Evolutionary conservation across 2,797 vertebrate genomes (phyloP).

Genomic region (Remorina albescens): DNA sequence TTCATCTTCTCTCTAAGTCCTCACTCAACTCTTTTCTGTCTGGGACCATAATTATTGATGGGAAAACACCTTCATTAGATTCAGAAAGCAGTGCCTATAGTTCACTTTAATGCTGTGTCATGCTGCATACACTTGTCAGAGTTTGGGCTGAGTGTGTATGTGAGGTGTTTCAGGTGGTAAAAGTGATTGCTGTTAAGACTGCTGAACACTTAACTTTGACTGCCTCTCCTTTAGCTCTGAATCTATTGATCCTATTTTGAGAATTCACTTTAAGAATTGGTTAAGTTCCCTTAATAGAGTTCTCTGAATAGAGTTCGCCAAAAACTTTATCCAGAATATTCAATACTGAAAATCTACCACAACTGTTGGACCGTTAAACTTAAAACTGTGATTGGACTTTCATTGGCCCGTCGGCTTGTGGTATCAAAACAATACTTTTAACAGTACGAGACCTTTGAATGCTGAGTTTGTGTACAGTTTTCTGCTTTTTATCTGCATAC

Average conservation of each 20-base stretch:
- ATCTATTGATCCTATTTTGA: background rate
- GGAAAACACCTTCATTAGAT: constrained; percentile 28
- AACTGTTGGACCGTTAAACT: too few relatives aligned
- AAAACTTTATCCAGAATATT: too few relatives aligned
- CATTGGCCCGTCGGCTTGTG: too few relatives aligned
- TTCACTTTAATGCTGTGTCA: background rate
- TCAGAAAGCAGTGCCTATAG: background rate
- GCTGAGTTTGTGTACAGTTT: background rate
- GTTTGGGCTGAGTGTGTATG: constrained; percentile 25
- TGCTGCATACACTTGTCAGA: constrained; percentile 2
- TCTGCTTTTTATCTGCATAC: too few relatives aligned
- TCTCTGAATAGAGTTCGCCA: too few relatives aligned
- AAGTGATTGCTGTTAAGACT: background rate
- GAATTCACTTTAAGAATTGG: background rate
- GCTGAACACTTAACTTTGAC: constrained; percentile 17
- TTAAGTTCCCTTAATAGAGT: background rate
- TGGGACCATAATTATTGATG: constrained; percentile 2
- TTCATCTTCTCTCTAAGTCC: constrained; percentile 4
- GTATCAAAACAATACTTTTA: background rate
- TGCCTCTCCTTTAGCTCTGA: constrained; percentile 14
- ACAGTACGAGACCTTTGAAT: too few relatives aligned
- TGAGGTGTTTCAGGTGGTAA: constrained; percentile 16
- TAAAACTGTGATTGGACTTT: too few relatives aligned
- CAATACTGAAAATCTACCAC: too few relatives aligned
- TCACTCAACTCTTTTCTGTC: constrained; percentile 7